Conservation (phyloP, 2,113 vertebrate genomes). For the Podocnemis expansa region DNA sequence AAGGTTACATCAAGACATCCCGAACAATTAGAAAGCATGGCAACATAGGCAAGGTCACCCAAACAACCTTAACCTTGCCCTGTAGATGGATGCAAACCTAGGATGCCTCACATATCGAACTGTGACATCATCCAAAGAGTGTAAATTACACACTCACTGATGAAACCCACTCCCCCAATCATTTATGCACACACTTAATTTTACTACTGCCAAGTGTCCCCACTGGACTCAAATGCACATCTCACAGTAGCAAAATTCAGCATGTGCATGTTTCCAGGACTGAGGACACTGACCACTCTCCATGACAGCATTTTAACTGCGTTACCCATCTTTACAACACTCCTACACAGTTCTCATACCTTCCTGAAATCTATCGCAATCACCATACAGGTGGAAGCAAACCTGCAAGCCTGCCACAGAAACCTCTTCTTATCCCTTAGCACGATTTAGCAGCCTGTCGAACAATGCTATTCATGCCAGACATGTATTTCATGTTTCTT, state of each 20-base stretch:
- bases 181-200: not conserved
- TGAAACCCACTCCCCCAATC: not conserved
- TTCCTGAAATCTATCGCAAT: not conserved
- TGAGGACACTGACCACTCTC: not conserved
- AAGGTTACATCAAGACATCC: accelerated
- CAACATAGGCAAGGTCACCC: not conserved
- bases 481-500: not conserved
- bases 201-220: not conserved
- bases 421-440: accelerated
- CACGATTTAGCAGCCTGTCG: not conserved
- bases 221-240: not conserved
- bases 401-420: not conserved
- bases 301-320: not conserved
- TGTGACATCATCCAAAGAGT: too few relatives aligned
- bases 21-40: accelerated
- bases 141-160: not conserved
- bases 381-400: not conserved
- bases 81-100: not conserved
- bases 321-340: not conserved
- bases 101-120: not conserved
- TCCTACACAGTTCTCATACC: not conserved
- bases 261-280: not conserved
- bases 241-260: not conserved
- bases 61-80: not conserved
- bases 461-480: not conserved